Base-by-base conservation (phyloP, 1,140 invertebrate genomes). In the Macrobrachium rosenbergii region DNA sequence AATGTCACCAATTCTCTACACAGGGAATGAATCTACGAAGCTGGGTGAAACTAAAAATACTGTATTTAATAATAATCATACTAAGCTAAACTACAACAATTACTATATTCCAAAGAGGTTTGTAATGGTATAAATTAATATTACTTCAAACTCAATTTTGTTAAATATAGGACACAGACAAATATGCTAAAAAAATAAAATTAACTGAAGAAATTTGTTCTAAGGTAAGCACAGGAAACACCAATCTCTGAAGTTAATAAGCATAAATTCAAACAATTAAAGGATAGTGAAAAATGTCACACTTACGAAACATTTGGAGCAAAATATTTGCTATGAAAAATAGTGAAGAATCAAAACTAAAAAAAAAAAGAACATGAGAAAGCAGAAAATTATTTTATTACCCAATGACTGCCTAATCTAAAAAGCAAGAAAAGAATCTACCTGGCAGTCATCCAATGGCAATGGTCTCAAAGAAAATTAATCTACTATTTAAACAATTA, bases 31-130 rank as follows among this genome's bases (percentile, higher is more conserved):
- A 43, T 21, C 23, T n/a, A 75, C 45, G 72, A 75, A 43, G 72
- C 80, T 37, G 62, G 16, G 80, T 82, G 52, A 45, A 45, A 12
- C 37, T 67, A 69, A 37, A 67, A 63, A 64, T 37, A 63, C 23
- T 45, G 62, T 45, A 45, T 37, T 43, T 45, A 23, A 45, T 82
- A 45, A n/a, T 14, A 16, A 52, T 75, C 58, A 75, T 75, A 52
- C 73, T 77, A 52, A 37, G 75, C 75, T 21, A 23, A 14, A 21
- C 78, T 81, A 67, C 78, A 69, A 69, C 81, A 72, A 59, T 69
- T 82, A 72, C 83, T 83, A 83, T 69, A 85, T 63, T 87, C 85
- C 79, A 82, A 87, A 76, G 85, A 87, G 85, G 85, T 87, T 87
- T 80, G 85, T 87, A 23, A 87, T 81, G 85, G 85, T 81, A 81